phyloP scores from a whole-genome alignment of 2,113 vertebrate genomes.

The Gambusia affinis region DNA sequence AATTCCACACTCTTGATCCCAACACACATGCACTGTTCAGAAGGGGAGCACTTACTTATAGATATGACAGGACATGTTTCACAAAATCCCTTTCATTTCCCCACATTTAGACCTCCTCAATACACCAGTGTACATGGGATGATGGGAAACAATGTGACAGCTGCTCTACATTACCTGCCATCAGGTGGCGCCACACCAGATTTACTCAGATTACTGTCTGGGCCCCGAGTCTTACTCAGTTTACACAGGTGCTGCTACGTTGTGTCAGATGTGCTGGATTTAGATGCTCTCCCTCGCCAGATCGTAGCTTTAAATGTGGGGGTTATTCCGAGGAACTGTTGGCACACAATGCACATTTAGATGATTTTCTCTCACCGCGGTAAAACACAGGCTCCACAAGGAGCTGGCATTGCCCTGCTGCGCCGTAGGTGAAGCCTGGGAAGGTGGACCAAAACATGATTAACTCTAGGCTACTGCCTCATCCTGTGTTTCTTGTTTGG shows the following conservation, averaged over 20 bases:
- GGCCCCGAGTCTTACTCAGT: slow-evolving; percentile 21
- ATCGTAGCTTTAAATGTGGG: slow-evolving; percentile 18
- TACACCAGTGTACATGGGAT: not conserved
- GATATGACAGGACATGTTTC: not conserved
- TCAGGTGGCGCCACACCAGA: slow-evolving; percentile 20
- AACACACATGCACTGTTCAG: too few relatives aligned
- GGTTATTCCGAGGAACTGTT: slow-evolving; percentile 3
- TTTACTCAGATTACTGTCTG: slow-evolving; percentile 5
- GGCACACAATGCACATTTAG: slow-evolving; percentile 14
- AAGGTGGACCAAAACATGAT: slow-evolving; percentile 54
- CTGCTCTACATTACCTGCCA: not conserved
- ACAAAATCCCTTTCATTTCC: not conserved
- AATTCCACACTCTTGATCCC: too few relatives aligned
- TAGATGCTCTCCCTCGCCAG: slow-evolving; percentile 12
- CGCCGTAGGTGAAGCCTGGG: slow-evolving; percentile 9
- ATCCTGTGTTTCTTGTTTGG: slow-evolving; percentile 39
- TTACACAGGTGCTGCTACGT: slow-evolving; percentile 63
- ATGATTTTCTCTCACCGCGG: slow-evolving; percentile 12
- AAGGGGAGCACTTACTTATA: too few relatives aligned
- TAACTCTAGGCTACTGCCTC: slow-evolving; percentile 32
- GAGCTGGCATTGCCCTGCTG: slow-evolving; percentile 9
- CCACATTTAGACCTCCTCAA: not conserved
- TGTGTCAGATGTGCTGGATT: slow-evolving; percentile 51
- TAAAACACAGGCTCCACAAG: slow-evolving; percentile 2
- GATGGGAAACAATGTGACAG: not conserved